Conservation (phyloP, 2,888 invertebrate genomes). For the Agrotis ipsilon region DNA sequence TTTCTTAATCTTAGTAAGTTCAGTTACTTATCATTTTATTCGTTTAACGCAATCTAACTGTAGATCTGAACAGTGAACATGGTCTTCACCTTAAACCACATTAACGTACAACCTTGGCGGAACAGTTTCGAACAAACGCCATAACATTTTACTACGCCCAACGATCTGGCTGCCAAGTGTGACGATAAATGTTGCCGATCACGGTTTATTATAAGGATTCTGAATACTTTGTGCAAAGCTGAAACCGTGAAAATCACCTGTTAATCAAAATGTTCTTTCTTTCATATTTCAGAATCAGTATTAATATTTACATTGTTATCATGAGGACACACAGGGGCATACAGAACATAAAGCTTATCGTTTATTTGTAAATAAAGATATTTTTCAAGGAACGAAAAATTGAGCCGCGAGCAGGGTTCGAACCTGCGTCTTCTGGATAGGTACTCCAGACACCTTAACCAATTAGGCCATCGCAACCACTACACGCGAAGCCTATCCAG, state of each 20-base stretch:
- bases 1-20: too few relatives aligned
- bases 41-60: background rate
- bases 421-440: too few relatives aligned
- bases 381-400: too few relatives aligned
- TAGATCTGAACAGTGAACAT: slow-evolving; percentile 16
- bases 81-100: slow-evolving; percentile 34
- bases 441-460: too few relatives aligned
- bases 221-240: background rate
- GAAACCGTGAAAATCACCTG: background rate
- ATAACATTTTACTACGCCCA: slow-evolving; percentile 43
- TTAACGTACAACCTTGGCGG: slow-evolving; percentile 40
- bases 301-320: too few relatives aligned
- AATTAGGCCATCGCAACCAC: too few relatives aligned
- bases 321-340: background rate
- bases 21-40: background rate
- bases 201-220: slow-evolving; percentile 18
- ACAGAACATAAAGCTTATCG: background rate
- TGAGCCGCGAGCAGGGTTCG: too few relatives aligned
- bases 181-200: slow-evolving; percentile 20
- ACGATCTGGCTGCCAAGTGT: slow-evolving; percentile 44
- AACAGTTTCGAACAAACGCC: slow-evolving; percentile 43
- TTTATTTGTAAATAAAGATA: slow-evolving; percentile 3
- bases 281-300: background rate
- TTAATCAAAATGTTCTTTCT: background rate
- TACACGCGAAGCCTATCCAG: too few relatives aligned